A percentile compares a stretch with the other conserved stretches of the same genome.
phyloP scores from a whole-genome alignment of 2,797 vertebrate genomes.

The Tangara arthus region DNA sequence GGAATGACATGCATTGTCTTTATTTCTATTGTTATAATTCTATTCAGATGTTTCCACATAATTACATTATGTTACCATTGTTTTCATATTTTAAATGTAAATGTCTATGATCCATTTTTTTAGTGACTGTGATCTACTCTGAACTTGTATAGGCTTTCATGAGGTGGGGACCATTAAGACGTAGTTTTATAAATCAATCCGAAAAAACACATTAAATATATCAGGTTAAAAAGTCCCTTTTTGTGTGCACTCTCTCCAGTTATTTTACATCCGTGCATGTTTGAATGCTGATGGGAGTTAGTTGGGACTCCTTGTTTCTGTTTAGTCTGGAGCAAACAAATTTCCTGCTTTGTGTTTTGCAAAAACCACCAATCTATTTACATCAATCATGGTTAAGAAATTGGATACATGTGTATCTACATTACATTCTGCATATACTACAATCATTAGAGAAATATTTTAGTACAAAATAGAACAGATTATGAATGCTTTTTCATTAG shows the following conservation, averaged over 20 bases:
- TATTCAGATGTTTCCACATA: not conserved
- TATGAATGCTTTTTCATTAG: slow-evolving; percentile 15
- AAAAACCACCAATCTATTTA: not conserved
- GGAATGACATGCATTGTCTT: not conserved
- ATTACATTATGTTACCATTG: not conserved
- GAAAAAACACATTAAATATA: not conserved
- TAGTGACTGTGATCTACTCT: not conserved
- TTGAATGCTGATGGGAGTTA: not conserved
- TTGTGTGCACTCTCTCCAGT: not conserved
- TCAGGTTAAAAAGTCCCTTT: not conserved
- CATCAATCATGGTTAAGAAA: not conserved
- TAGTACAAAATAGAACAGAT: not conserved
- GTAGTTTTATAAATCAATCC: not conserved
- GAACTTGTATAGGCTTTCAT: not conserved
- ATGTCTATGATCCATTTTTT: not conserved
- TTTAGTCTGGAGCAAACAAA: slow-evolving; percentile 27
- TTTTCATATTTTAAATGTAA: not conserved
- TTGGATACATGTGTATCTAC: not conserved
- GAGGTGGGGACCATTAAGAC: not conserved
- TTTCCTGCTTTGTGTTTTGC: not conserved
- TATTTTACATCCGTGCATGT: not conserved
- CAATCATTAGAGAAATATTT: not conserved
- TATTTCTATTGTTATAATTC: not conserved
- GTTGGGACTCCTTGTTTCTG: not conserved
- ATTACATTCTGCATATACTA: not conserved